Conservation (phyloP, 2,797 vertebrate genomes). For the Psittacula derbiana region DNA sequence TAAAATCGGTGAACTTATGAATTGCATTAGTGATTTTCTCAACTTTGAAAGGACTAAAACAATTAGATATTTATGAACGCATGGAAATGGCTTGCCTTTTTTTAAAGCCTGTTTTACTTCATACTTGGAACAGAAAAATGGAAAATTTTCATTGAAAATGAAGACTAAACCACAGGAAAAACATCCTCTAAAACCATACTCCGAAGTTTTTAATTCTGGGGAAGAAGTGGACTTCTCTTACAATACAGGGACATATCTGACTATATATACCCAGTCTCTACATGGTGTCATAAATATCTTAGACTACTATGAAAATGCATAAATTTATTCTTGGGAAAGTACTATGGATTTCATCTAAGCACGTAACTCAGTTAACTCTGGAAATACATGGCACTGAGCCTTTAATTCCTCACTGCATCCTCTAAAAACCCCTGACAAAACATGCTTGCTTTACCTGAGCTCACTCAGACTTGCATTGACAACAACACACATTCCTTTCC, state of each 20-base stretch:
- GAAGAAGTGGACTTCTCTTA: background rate
- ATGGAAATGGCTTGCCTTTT: background rate
- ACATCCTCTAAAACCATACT: background rate
- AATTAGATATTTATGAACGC: background rate
- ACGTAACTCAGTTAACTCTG: background rate
- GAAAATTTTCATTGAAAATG: background rate
- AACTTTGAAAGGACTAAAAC: background rate
- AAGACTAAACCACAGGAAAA: background rate
- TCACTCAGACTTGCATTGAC: background rate
- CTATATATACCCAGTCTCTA: background rate
- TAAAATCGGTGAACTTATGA: background rate
- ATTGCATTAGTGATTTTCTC: background rate
- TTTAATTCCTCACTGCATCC: background rate
- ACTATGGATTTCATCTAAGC: background rate
- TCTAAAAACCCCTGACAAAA: background rate
- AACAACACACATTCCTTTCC: background rate
- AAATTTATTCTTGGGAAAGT: background rate
- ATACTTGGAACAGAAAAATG: background rate
- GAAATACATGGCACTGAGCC: background rate
- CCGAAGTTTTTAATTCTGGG: background rate
- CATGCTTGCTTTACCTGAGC: background rate
- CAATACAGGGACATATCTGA: background rate
- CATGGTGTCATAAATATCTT: background rate
- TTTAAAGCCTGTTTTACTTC: background rate
- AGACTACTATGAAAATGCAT: background rate